phyloP scores from a whole-genome alignment of 1,140 invertebrate species.

The Grapholita molesta region DNA sequence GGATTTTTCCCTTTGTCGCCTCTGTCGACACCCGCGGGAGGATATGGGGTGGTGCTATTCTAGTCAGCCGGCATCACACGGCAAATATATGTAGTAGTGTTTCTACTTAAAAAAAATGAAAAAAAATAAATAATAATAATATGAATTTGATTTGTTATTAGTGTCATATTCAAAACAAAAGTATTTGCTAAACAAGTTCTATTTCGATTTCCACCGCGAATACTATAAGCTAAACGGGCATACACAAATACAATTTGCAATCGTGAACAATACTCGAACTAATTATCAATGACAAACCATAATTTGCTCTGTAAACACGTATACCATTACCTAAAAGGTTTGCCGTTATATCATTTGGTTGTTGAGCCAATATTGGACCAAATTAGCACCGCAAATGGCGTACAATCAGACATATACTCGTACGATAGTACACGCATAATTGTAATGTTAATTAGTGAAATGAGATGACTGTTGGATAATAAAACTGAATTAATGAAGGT shows the following conservation, averaged over 20 bases:
- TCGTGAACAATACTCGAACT: background rate
- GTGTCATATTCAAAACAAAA: too few species aligned
- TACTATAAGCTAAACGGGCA: too few species aligned
- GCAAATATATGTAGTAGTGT: too few species aligned
- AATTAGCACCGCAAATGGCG: slow-evolving; percentile 7
- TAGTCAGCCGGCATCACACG: too few species aligned
- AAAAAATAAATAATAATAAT: too few species aligned
- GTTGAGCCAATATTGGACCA: background rate
- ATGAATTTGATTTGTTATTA: too few species aligned
- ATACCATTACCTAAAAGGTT: background rate
- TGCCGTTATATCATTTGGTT: background rate
- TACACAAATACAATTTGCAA: background rate
- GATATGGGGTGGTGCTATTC: too few species aligned
- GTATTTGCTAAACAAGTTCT: too few species aligned
- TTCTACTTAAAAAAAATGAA: too few species aligned
- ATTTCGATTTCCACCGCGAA: too few species aligned
- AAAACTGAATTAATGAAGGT: background rate
- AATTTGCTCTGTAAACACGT: background rate
- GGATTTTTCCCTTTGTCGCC: too few species aligned
- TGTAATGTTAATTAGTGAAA: background rate
- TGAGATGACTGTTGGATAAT: background rate
- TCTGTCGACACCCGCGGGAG: too few species aligned
- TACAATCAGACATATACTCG: background rate
- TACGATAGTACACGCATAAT: background rate
- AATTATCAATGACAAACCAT: background rate